Evolutionary conservation across 2,113 vertebrate genomes (phyloP).

Genomic region (Plotosus lineatus): DNA sequence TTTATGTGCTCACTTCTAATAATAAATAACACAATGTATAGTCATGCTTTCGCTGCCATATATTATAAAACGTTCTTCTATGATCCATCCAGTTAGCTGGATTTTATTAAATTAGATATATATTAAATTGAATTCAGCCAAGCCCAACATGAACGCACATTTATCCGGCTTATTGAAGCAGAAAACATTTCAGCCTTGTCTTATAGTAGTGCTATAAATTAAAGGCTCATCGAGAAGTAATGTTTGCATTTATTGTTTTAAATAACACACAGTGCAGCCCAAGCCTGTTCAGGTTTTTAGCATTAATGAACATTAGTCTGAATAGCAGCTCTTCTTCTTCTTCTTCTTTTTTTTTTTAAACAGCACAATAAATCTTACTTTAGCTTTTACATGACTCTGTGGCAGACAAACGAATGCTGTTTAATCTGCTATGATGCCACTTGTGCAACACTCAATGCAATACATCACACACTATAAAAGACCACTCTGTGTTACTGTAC

Average conservation of each 20-base stretch:
- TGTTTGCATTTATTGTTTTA: conserved; percentile 29
- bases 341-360: conserved; percentile 4
- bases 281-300: conserved; percentile 34
- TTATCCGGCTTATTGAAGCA: conserved; percentile 20
- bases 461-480: conserved; percentile 6
- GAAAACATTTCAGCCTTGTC: conserved; percentile 2
- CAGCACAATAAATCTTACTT: conserved; percentile 36
- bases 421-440: conserved; percentile 34
- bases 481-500: conserved; percentile 2
- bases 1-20: neutral
- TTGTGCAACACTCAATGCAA: conserved; percentile 11
- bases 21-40: conserved; percentile 4
- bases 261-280: neutral
- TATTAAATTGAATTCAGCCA: conserved; percentile 24
- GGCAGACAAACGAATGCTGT: conserved; percentile 25
- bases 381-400: conserved; percentile 28
- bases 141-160: neutral
- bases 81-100: neutral
- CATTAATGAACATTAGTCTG: conserved; percentile 27
- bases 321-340: neutral
- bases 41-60: neutral
- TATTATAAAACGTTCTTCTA: neutral
- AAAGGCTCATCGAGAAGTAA: conserved; percentile 16
- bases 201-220: conserved; percentile 8
- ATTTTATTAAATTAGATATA: too few species aligned